phyloP scores from a whole-genome alignment of 2,797 vertebrate genomes.

The Chelonia mydas region DNA sequence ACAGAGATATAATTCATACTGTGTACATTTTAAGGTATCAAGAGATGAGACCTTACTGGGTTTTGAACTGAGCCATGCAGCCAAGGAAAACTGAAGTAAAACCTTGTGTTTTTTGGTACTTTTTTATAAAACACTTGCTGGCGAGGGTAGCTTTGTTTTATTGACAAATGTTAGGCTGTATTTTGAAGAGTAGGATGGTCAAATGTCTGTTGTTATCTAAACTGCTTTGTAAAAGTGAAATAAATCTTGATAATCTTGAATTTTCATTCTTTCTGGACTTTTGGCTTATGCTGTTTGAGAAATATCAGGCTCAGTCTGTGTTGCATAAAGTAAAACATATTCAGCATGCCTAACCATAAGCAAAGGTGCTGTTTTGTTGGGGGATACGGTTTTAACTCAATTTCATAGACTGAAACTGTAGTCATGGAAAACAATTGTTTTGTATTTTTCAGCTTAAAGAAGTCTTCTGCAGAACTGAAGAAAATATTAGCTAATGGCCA shows the following conservation, averaged over 20 bases:
- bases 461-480: conserved; percentile 97
- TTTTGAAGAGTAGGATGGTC: background rate
- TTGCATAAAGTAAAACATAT: background rate
- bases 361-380: background rate
- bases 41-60: background rate
- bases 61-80: no score
- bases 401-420: background rate
- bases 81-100: background rate
- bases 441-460: conserved; percentile 88
- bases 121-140: fast-evolving
- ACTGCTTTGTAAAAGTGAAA: background rate
- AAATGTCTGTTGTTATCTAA: background rate
- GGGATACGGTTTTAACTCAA: fast-evolving
- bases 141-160: background rate
- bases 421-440: conserved; percentile 18
- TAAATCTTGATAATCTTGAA: background rate
- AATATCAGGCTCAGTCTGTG: background rate
- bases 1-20: background rate
- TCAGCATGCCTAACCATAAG: background rate
- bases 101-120: fast-evolving
- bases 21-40: background rate
- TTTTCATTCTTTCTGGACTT: background rate
- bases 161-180: background rate
- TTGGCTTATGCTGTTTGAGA: background rate
- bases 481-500: conserved; percentile 96